Conservation (phyloP, 2,113 vertebrate genomes). For the Maccullochella peelii region DNA sequence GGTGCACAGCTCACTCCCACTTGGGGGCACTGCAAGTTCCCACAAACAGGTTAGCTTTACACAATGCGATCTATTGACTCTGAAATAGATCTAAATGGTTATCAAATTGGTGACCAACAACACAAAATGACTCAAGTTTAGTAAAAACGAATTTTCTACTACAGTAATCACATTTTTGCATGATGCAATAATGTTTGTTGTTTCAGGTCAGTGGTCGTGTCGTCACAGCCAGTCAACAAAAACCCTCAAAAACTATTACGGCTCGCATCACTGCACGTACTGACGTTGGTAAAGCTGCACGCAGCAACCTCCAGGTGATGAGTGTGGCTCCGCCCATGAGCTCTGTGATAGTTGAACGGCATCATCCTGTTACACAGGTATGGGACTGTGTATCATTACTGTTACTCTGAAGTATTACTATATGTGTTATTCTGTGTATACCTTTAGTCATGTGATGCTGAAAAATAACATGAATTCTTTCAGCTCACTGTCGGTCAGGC, state of each 20-base stretch:
- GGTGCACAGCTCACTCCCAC: slow-evolving; percentile 73
- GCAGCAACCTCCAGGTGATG: slow-evolving; percentile 87
- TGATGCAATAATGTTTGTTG: slow-evolving; percentile 7
- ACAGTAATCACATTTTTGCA: not conserved
- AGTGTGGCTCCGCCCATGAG: slow-evolving; percentile 92
- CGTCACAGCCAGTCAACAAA: slow-evolving; percentile 91
- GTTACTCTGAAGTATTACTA: not conserved
- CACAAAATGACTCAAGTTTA: not conserved
- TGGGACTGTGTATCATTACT: not conserved
- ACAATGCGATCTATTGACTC: not conserved
- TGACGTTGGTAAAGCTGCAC: slow-evolving; percentile 82
- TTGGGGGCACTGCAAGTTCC: slow-evolving; percentile 73
- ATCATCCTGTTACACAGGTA: slow-evolving; percentile 95
- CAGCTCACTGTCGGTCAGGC: slow-evolving; percentile 95
- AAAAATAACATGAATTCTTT: not conserved
- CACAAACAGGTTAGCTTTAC: slow-evolving; percentile 83
- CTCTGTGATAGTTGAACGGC: slow-evolving; percentile 93
- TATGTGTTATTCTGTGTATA: not conserved
- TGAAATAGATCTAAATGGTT: not conserved
- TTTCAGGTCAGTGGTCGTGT: slow-evolving; percentile 85
- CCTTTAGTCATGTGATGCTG: not conserved
- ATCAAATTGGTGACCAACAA: not conserved
- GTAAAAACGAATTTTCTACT: not conserved
- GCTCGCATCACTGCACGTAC: slow-evolving; percentile 89
- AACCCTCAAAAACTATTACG: slow-evolving; percentile 91